These are phyloP conservation scores for Ibycter americanus DNA, from an alignment of 2,797 vertebrate genomes.

Conservation along the genomic window DNA sequence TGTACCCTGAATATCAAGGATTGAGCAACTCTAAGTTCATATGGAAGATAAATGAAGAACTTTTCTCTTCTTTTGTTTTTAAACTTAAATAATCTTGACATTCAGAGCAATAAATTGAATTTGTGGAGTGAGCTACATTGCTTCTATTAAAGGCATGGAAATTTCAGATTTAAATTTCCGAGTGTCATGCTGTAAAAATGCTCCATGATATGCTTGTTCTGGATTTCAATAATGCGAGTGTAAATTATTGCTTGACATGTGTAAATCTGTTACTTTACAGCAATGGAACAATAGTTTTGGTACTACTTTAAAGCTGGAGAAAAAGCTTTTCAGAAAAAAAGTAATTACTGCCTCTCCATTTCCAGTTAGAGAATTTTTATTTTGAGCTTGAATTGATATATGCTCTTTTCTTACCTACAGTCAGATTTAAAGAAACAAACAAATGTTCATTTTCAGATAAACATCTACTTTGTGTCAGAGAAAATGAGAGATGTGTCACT, in stretches of 20 bases:
- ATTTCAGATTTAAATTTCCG: not conserved
- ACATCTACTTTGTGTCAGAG: not conserved
- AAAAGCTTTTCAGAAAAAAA: not conserved
- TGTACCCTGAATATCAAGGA: not conserved
- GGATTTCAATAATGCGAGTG: not conserved
- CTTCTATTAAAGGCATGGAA: not conserved
- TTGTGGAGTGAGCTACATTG: not conserved
- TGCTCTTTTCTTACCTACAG: not conserved
- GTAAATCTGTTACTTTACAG: not conserved
- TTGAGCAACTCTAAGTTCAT: not conserved
- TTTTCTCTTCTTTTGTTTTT: not conserved
- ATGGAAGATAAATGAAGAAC: not conserved
- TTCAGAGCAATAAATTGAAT: not conserved
- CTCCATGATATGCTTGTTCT: not conserved
- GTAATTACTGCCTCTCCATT: not conserved
- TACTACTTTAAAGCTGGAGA: not conserved
- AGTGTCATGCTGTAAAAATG: not conserved
- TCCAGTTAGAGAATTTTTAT: not conserved
- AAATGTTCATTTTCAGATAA: not conserved
- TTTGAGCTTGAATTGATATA: not conserved
- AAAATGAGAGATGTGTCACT: not conserved
- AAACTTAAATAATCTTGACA: not conserved
- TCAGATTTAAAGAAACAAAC: not conserved
- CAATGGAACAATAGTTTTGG: not conserved
- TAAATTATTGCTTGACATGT: not conserved